phyloP scores from a whole-genome alignment of 1,140 invertebrate species.

The Cydia fagiglandana region DNA sequence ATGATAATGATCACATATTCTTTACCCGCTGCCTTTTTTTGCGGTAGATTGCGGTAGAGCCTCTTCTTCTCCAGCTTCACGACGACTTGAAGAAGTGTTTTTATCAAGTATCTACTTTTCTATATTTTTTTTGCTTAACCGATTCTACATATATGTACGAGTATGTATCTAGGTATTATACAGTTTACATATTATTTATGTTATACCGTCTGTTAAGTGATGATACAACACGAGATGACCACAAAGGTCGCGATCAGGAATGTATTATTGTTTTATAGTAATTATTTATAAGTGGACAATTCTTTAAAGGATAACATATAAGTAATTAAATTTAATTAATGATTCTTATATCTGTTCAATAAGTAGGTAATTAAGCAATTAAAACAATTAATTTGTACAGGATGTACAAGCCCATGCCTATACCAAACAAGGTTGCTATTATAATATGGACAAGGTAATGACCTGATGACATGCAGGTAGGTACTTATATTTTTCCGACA shows the following conservation, averaged over 20 bases:
- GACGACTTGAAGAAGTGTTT: too few species aligned
- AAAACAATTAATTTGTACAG: background rate
- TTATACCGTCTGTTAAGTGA: background rate
- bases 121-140: too few species aligned
- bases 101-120: too few species aligned
- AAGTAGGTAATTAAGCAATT: background rate
- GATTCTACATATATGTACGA: too few species aligned
- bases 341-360: background rate
- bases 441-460: background rate
- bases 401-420: background rate
- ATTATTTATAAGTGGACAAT: background rate
- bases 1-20: too few species aligned
- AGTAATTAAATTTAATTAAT: conserved; percentile 1
- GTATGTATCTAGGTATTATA: too few species aligned
- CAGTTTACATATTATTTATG: background rate
- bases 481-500: background rate
- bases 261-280: conserved; percentile 3
- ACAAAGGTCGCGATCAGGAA: conserved; percentile 9
- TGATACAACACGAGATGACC: background rate
- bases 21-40: too few species aligned
- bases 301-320: background rate
- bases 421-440: background rate
- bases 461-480: background rate
- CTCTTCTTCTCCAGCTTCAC: too few species aligned
- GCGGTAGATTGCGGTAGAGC: too few species aligned